Conservation (phyloP, 2,888 invertebrate species). For the Frankliniella fusca region DNA sequence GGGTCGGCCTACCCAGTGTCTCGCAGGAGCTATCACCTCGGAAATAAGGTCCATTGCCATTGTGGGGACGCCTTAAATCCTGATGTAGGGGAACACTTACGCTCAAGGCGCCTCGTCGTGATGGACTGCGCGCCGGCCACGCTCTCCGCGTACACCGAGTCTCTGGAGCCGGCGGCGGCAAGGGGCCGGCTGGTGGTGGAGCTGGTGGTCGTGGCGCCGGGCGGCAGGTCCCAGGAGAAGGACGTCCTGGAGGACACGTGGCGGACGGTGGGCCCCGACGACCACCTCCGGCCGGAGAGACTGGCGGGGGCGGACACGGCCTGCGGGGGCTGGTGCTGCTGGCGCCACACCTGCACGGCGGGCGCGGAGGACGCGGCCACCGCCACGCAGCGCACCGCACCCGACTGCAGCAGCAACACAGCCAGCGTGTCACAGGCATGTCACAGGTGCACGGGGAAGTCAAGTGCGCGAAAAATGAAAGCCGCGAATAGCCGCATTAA, state of each 20-base stretch:
- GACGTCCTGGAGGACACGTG: conserved; percentile 19
- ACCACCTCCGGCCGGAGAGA: not conserved
- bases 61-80: not conserved
- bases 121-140: not conserved
- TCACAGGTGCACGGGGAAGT: not conserved
- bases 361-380: not conserved
- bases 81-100: not conserved
- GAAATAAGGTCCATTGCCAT: no score
- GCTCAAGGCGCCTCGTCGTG: conserved; percentile 7
- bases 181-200: not conserved
- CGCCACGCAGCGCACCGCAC: conserved; percentile 7
- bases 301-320: no score
- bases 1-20: no score
- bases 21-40: no score
- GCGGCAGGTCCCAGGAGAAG: conserved; percentile 23
- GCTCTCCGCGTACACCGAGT: conserved; percentile 15
- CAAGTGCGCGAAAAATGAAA: not conserved
- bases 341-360: not conserved
- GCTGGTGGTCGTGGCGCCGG: not conserved
- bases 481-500: not conserved
- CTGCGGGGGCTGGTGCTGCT: not conserved
- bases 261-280: not conserved
- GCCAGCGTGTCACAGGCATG: not conserved
- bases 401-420: not conserved
- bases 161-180: not conserved